Conservation (phyloP, 2,113 vertebrate species). For the Campylomormyrus tamandua region DNA sequence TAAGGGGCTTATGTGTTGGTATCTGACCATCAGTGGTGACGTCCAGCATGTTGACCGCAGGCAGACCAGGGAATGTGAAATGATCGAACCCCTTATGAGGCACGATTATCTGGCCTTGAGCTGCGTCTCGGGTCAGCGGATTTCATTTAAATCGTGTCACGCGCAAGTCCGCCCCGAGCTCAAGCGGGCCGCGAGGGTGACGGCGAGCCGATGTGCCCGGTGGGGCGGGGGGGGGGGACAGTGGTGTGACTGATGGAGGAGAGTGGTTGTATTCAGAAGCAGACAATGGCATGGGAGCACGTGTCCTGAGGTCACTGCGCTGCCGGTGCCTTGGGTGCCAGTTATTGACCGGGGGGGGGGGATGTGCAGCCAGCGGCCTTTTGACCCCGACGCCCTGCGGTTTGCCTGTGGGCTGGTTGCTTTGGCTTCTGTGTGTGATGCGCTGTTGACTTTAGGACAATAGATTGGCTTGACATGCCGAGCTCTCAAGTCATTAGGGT, state of each 20-base stretch:
- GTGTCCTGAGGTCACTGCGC: not conserved
- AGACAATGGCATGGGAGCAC: conserved; percentile 5
- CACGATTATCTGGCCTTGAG: not conserved
- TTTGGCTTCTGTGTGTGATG: not conserved
- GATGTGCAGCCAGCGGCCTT: too few relatives aligned
- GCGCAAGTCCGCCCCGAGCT: not conserved
- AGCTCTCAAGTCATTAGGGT: not conserved
- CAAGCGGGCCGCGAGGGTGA: not conserved
- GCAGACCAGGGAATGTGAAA: not conserved
- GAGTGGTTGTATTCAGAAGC: not conserved
- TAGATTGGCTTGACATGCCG: not conserved
- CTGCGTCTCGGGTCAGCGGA: not conserved
- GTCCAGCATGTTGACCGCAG: not conserved
- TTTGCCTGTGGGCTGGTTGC: not conserved
- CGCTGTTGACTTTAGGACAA: not conserved
- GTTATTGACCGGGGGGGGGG: not conserved
- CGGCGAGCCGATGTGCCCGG: not conserved
- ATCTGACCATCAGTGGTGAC: not conserved
- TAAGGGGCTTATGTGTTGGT: not conserved
- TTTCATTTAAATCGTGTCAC: not conserved
- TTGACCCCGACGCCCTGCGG: not conserved
- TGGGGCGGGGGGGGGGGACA: not conserved
- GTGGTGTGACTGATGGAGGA: conserved; percentile 7
- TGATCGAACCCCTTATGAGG: not conserved
- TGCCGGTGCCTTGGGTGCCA: not conserved